Base-by-base conservation (phyloP, 2,888 invertebrate species). In the Blera fallax region DNA sequence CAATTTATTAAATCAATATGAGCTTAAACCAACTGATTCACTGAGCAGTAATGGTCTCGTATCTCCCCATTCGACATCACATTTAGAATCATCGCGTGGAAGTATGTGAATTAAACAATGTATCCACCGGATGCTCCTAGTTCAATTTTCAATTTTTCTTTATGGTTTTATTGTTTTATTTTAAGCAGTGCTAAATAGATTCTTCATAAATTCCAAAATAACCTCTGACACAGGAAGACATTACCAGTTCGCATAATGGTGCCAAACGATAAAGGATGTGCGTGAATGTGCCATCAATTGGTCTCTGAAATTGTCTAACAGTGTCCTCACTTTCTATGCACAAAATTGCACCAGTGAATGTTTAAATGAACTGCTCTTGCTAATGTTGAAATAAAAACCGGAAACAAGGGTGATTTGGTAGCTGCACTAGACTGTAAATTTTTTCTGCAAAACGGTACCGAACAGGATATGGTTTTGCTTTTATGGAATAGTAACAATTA, bases 211-310 rank as follows among this genome's bases (percentile, higher is more conserved):
- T 34, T 70, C 8, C 21, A 14, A 14, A 70, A 70, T 58, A 45
- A 48, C 34, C 58, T 11, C 43, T 70, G 45, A 72, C 56, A 48
- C 34, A 58, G 72, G 72, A 72, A 72, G 72, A 58, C 72, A 72
- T 72, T 60, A 72, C 72, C 72, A 60, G 7, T 45, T 58, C 48
- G 58, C n/a, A 27, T 43, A 6, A 24, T 56, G 18, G 18, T 32
- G 6, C 14, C 24, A 37, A 21, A 18, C 11, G 14, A 70, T 48
- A 48, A 21, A 37, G 34, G 29, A 72, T 70, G 24, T 70, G 56
- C 54, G 27, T 43, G 10, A 16, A 24, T 40, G 67, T 58, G 18
- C 40, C n/a, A n/a, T n/a, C n/a, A 37, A 10, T 29, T 24, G 10
- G 8, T 6, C 29, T 27, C 16, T 18, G 14, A 4, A 50, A 60